Conservation (phyloP, 1,140 invertebrate species). For the Lanistes nyassanus region DNA sequence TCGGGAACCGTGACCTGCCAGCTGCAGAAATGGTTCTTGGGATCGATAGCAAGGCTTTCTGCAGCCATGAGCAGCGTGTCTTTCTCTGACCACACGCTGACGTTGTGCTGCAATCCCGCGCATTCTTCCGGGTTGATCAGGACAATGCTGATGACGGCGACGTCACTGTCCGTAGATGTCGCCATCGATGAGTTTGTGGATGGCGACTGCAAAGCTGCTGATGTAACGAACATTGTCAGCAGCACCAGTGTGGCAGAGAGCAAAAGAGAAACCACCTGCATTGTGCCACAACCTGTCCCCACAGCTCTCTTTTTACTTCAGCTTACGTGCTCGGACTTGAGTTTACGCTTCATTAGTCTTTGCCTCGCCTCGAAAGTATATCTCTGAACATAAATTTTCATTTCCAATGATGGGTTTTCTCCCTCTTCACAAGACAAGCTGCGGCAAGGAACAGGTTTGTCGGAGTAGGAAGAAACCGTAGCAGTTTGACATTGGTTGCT, state of each 20-base stretch:
- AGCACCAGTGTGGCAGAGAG: neutral
- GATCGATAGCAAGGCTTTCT: neutral
- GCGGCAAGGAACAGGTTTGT: no score
- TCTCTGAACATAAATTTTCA: no score
- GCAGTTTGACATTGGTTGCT: no score
- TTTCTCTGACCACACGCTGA: neutral
- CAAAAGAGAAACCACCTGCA: neutral
- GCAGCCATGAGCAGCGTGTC: neutral
- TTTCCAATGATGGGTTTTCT: no score
- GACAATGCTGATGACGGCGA: neutral
- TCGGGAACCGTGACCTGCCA: conserved; percentile 8
- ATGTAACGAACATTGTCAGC: neutral
- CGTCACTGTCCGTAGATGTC: neutral
- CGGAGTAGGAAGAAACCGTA: no score
- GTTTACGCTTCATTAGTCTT: no score
- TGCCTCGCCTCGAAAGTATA: no score
- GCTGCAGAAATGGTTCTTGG: conserved; percentile 24
- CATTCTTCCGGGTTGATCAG: conserved; percentile 10
- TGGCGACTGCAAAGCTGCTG: neutral
- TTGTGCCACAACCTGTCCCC: neutral
- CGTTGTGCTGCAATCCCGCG: neutral
- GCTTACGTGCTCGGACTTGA: no score
- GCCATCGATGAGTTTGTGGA: neutral
- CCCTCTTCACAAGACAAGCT: no score
- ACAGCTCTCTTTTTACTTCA: no score